phyloP scores from a whole-genome alignment of 2,797 vertebrate species.

The Crenuchus spilurus region DNA sequence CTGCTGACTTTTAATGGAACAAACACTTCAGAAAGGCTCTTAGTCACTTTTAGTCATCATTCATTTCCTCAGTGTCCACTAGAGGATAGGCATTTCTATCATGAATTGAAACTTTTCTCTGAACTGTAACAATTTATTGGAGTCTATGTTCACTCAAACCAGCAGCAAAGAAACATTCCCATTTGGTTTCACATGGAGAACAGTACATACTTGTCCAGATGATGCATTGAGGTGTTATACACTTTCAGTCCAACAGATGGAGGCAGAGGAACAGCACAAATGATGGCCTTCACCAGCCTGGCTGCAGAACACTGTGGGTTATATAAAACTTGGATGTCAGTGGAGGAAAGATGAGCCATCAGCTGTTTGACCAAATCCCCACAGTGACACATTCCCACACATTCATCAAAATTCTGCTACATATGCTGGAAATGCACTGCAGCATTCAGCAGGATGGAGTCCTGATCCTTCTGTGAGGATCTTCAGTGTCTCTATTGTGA shows the following conservation, averaged over 20 bases:
- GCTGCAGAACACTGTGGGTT: neutral
- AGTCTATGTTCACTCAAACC: too few species aligned
- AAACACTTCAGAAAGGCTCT: too few species aligned
- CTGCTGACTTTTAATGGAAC: too few species aligned
- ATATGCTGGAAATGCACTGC: neutral
- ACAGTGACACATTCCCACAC: neutral
- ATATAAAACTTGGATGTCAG: neutral
- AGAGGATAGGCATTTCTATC: too few species aligned
- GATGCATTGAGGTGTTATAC: conserved; percentile 19
- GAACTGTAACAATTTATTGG: too few species aligned
- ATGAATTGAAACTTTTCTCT: too few species aligned
- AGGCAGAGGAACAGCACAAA: conserved; percentile 29
- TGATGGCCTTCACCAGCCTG: neutral
- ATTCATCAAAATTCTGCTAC: neutral
- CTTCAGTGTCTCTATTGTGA: too few species aligned
- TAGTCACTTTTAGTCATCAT: too few species aligned
- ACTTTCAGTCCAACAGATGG: conserved; percentile 48
- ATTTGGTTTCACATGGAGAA: neutral
- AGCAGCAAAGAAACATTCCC: too few species aligned
- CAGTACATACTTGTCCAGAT: neutral
- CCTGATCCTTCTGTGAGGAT: too few species aligned
- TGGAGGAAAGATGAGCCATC: neutral
- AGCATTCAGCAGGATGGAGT: neutral
- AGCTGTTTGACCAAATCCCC: neutral
- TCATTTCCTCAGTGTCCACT: too few species aligned